A percentile compares a stretch with the other conserved stretches of the same genome.
Conservation (phyloP, 2,797 vertebrate species). For the Myiotriccus ornatus region DNA sequence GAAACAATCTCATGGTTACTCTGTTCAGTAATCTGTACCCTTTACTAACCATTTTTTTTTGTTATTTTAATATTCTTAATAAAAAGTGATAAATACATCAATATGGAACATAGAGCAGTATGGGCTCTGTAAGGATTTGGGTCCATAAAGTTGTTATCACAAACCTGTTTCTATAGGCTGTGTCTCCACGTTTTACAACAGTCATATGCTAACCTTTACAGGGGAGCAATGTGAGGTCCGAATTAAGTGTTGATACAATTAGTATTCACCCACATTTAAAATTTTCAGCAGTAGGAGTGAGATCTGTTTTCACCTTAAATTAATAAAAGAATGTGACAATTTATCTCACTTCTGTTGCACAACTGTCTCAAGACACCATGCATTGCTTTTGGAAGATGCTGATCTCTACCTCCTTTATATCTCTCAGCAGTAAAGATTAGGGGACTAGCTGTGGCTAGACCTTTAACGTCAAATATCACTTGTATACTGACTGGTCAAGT, state of each 20-base stretch:
- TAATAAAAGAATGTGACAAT: not conserved
- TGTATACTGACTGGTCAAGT: fast-evolving
- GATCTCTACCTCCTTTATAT: not conserved
- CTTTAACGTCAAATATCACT: not conserved
- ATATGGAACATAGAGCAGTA: not conserved
- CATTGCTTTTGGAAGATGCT: not conserved
- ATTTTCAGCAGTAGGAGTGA: not conserved
- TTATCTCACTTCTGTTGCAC: not conserved
- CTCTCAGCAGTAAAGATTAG: not conserved
- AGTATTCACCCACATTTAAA: not conserved
- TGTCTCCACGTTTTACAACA: not conserved
- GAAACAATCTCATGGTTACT: not conserved
- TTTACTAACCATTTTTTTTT: not conserved
- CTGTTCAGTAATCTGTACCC: not conserved
- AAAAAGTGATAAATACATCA: not conserved
- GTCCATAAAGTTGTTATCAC: not conserved
- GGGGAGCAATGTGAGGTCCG: not conserved
- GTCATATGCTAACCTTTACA: not conserved
- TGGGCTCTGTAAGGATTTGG: not conserved
- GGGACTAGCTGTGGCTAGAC: not conserved
- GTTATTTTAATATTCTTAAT: not conserved
- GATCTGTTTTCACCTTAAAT: not conserved
- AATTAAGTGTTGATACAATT: not conserved
- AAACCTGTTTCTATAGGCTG: not conserved
- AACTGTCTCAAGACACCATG: not conserved